Evolutionary conservation across 2,888 invertebrate genomes (phyloP).

Genomic region (Gryllus longicercus): DNA sequence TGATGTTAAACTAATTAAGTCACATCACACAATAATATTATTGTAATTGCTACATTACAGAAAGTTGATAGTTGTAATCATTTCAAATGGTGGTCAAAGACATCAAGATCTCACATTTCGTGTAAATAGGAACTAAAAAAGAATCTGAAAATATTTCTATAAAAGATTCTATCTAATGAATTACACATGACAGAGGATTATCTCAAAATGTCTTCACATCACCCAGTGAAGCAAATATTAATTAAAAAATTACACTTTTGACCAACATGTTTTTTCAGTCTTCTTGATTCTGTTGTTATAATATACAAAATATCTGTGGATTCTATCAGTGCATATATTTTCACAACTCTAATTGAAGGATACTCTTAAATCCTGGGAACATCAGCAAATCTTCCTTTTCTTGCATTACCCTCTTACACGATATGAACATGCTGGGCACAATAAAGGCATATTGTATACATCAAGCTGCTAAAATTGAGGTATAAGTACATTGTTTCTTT

Average conservation of each 20-base stretch:
- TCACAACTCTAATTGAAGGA: constrained; percentile 17
- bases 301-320: neutral
- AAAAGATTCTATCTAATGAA: neutral
- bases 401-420: neutral
- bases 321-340: constrained; percentile 10
- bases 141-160: constrained; percentile 17
- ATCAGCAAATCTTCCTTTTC: neutral
- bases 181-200: neutral
- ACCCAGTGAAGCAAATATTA: constrained; percentile 17
- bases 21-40: too few species aligned
- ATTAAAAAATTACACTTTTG: constrained; percentile 11
- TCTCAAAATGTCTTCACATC: constrained; percentile 2
- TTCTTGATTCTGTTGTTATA: neutral
- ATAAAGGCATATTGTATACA: neutral
- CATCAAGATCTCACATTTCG: neutral
- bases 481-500: neutral
- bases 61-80: constrained; percentile 1
- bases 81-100: neutral
- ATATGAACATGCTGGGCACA: neutral
- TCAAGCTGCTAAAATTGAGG: neutral
- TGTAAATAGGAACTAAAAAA: constrained; percentile 17
- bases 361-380: neutral
- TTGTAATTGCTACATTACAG: neutral
- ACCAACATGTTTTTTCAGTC: neutral
- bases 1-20: too few species aligned